Evolutionary conservation across 2,113 vertebrate genomes (phyloP).

Genomic region (Notiomystis cincta): DNA sequence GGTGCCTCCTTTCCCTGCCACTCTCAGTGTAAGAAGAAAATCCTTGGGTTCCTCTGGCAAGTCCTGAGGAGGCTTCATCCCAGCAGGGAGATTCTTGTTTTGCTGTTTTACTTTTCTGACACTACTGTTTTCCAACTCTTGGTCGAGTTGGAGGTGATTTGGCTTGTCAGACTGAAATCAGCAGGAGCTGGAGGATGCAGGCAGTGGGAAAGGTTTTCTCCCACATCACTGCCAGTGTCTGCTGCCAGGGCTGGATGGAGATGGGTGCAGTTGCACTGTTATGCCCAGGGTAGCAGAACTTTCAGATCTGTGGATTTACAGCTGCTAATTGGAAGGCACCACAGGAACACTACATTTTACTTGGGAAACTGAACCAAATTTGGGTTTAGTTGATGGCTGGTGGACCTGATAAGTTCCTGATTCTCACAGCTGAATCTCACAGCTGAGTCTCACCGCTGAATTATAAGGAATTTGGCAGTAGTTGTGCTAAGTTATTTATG

Average conservation of each 20-base stretch:
- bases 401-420: background rate
- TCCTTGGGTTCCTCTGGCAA: background rate
- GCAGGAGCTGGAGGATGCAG: background rate
- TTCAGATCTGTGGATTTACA: background rate
- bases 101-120: background rate
- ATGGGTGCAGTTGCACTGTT: background rate
- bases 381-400: background rate
- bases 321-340: background rate
- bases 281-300: background rate
- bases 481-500: background rate
- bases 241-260: background rate
- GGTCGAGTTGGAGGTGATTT: background rate
- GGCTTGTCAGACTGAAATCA: background rate
- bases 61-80: background rate
- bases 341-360: background rate
- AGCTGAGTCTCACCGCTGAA: background rate
- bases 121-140: background rate
- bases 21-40: background rate
- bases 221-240: background rate
- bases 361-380: background rate
- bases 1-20: background rate
- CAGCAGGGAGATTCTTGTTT: background rate
- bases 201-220: background rate
- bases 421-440: background rate
- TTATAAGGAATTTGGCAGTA: background rate